These are phyloP conservation scores for Lithosia quadra DNA, from an alignment of 2,888 invertebrate genomes.

Conservation along the genomic window DNA sequence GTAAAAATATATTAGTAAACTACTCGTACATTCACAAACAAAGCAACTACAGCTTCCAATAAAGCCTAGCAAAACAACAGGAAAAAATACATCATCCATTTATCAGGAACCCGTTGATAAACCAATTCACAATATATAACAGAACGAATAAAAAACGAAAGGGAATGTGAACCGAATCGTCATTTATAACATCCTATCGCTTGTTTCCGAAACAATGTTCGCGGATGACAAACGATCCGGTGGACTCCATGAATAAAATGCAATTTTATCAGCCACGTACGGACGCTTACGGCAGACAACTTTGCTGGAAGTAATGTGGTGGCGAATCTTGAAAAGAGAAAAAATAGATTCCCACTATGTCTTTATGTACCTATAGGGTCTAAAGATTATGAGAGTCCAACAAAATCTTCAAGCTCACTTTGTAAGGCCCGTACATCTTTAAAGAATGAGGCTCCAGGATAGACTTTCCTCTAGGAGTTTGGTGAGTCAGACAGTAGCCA, in stretches of 20 bases:
- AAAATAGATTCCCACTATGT: too few relatives aligned
- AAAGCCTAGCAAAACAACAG: constrained; percentile 13
- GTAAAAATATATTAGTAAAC: neutral
- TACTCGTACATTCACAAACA: neutral
- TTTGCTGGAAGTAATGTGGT: constrained; percentile 14
- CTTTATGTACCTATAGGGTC: too few relatives aligned
- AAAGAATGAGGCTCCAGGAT: too few relatives aligned
- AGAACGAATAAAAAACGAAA: constrained; percentile 44
- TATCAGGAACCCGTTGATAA: constrained; percentile 44
- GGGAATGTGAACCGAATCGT: constrained; percentile 55
- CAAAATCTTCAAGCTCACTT: too few relatives aligned
- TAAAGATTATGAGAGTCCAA: too few relatives aligned
- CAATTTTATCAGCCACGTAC: constrained; percentile 24
- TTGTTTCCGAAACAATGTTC: constrained; percentile 63
- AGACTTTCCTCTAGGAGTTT: too few relatives aligned
- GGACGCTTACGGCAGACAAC: neutral
- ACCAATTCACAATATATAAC: constrained; percentile 57
- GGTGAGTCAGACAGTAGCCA: too few relatives aligned
- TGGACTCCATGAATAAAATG: constrained; percentile 33
- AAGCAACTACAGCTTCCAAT: neutral
- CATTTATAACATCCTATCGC: constrained; percentile 71
- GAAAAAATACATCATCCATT: constrained; percentile 27
- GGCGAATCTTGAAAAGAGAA: too few relatives aligned
- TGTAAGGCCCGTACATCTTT: too few relatives aligned
- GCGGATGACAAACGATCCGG: constrained; percentile 49